phyloP scores from a whole-genome alignment of 2,113 vertebrate species.

The Upupa epops region DNA sequence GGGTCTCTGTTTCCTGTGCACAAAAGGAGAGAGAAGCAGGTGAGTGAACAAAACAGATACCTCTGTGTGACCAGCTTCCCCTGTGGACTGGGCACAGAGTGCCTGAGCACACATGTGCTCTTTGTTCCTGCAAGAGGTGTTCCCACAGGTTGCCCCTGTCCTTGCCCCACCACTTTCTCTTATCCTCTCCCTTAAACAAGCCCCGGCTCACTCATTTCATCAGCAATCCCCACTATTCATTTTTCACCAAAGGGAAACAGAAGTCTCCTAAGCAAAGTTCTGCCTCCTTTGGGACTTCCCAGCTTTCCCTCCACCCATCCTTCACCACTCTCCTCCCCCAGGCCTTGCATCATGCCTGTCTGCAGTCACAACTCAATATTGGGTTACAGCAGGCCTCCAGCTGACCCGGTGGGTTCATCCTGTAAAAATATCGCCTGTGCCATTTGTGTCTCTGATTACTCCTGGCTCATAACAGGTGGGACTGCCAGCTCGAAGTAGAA shows the following conservation, averaged over 20 bases:
- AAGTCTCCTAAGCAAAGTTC: background rate
- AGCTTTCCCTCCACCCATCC: background rate
- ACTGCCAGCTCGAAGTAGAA: background rate
- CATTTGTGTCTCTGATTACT: constrained; percentile 39
- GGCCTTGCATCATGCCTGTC: background rate
- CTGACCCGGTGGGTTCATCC: constrained; percentile 51
- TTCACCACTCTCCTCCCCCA: constrained; percentile 42
- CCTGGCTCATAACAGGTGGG: constrained; percentile 49
- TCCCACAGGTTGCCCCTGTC: background rate
- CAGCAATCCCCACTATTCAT: constrained; percentile 5
- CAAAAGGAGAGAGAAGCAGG: background rate
- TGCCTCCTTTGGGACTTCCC: background rate
- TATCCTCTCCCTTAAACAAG: background rate
- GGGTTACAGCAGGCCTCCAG: constrained; percentile 58
- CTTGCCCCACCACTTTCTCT: background rate
- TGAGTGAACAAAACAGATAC: background rate
- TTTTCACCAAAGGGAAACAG: constrained; percentile 30
- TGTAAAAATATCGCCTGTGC: constrained; percentile 51
- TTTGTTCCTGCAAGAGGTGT: background rate
- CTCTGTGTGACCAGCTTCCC: background rate
- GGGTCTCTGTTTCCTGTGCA: background rate
- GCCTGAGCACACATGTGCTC: background rate
- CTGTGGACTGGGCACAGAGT: background rate
- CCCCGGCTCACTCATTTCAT: background rate
- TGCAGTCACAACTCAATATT: constrained; percentile 7